These are phyloP conservation scores for Lordiphosa collinella DNA, from an alignment of 1,140 invertebrate genomes.

Conservation along the genomic window DNA sequence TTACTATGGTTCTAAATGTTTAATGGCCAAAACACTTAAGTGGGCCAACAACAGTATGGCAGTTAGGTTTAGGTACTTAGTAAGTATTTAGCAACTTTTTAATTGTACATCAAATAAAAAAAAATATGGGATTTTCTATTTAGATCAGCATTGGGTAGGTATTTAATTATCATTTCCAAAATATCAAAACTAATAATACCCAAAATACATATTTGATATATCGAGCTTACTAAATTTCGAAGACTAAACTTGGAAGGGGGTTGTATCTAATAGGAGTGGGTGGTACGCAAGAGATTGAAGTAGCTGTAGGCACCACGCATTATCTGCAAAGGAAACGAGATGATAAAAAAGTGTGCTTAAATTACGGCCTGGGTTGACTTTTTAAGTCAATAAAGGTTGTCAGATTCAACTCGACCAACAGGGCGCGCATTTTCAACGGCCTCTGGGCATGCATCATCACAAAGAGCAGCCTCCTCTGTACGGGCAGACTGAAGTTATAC, in stretches of 20 bases:
- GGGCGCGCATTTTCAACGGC: constrained; percentile 56
- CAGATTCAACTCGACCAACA: constrained; percentile 62
- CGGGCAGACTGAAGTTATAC: constrained; percentile 38
- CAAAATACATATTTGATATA: too few species aligned
- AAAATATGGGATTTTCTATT: too few species aligned
- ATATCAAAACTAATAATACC: too few species aligned
- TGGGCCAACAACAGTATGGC: constrained; percentile 26
- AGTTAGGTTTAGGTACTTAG: too few species aligned
- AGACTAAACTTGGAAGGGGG: too few species aligned
- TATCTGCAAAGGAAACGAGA: constrained; percentile 33
- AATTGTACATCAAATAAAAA: too few species aligned
- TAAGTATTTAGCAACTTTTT: too few species aligned
- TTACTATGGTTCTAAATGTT: constrained; percentile 62
- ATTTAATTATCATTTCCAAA: too few species aligned
- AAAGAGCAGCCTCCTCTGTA: constrained; percentile 48
- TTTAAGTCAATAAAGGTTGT: constrained; percentile 60
- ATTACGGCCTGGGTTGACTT: neutral
- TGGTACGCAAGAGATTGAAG: constrained; percentile 64
- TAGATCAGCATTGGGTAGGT: too few species aligned
- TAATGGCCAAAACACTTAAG: constrained; percentile 61
- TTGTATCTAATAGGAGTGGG: constrained; percentile 42
- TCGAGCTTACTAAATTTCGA: too few species aligned
- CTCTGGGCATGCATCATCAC: constrained; percentile 58
- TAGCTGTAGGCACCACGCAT: constrained; percentile 67
- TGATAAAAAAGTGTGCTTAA: neutral